Evolutionary conservation across 1,140 invertebrate genomes (phyloP), one percentile per base, ranked within the genome.

Genomic region (Micrasema minimum): DNA sequence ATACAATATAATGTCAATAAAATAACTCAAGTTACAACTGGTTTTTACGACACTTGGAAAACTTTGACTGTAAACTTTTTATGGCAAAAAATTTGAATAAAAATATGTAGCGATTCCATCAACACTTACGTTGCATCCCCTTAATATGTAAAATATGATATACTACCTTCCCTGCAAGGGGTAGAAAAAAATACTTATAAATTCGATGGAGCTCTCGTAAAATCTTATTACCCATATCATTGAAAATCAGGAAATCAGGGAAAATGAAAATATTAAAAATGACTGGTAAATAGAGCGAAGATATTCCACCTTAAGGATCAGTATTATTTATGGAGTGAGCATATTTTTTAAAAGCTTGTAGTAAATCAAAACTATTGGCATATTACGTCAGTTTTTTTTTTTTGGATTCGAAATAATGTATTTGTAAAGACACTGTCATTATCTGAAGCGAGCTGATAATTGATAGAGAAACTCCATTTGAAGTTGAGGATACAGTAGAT

Each of bases 211-310:
- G 70, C 66, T 71, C 73, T 55, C 73, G 55, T 75, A 75, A 75
- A 75, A 75, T 66, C 70, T 69, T 75, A 75, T 75, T 75, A 72
- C 69, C 66, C 48, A 31, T 68, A 67, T 71, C 66, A 55, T 59
- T 23, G 35, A 57, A 26, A 48, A 66, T 66, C 64, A 26, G 55
- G 55, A 59, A 41, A 59, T 38, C 59, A 41, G 31, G 26, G 51
- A 7, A 38, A 12, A 31, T n/a, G 68, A 48, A 69, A 71, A 69
- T 71, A 69, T 71, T 75, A 75, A 75, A 66, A 66, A 71, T 61
- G 57, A 45, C 45, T 14, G 2, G 43, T 16, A 71, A 68, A 68
- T 61, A 59, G 41, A 68, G 64, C 23, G 65, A 53, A 73, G 66
- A 69, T 65, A 26, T 37, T 38, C 23, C 59, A 53, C 57, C 41